Base-by-base conservation (phyloP, 1,140 invertebrate genomes). In the Drosophila tropicalis region DNA sequence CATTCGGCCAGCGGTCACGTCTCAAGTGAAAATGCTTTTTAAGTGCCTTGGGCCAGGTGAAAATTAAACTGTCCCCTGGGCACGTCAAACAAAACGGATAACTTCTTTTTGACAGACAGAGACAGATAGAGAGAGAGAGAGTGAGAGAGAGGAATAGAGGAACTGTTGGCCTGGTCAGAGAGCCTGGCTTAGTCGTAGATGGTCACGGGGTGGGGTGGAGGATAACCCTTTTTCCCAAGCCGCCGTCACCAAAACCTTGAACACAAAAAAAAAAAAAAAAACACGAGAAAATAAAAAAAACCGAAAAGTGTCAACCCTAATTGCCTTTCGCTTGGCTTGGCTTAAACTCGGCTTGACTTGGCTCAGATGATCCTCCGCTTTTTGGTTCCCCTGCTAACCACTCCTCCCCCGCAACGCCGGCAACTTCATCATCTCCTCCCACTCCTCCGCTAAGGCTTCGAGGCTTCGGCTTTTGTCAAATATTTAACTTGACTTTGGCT, bases 231-330 rank as follows among this genome's bases (percentile, higher is more conserved):
- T 77, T 58, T 36, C 32, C 17, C 44, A 22, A 51, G 41, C 13
- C 41, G 41, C 41, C 32, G 2, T 6, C 32, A 1, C 9, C 12
- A 54, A 44, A 86, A 79, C 13, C 34, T 9, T 10, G 34, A 36
- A 44, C n/a, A 1, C 15, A 12, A 51, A 22, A 51, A 17, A 19
- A 22, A 44, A 5, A 1, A 44, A 12, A 51, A 22, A 51, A 17
- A 19, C 10, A 17, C 5, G 13, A 40, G 10, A 15, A 44, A 15
- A n/a, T n/a, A 41, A 12, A 51, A 19, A 47, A 44, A 19, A 81
- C 78, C 79, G 56, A 82, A 90, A 90, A 86, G 87, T 90, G 89
- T 89, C 89, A 90, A 90, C 87, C 90, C 87, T 81, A 91, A 90
- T 90, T 90, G 83, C 81, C 83, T 90, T 84, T 84, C 71, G 83